These are phyloP conservation scores for Drosophila parvula DNA, from an alignment of 1,140 invertebrate genomes.

Conservation along the genomic window DNA sequence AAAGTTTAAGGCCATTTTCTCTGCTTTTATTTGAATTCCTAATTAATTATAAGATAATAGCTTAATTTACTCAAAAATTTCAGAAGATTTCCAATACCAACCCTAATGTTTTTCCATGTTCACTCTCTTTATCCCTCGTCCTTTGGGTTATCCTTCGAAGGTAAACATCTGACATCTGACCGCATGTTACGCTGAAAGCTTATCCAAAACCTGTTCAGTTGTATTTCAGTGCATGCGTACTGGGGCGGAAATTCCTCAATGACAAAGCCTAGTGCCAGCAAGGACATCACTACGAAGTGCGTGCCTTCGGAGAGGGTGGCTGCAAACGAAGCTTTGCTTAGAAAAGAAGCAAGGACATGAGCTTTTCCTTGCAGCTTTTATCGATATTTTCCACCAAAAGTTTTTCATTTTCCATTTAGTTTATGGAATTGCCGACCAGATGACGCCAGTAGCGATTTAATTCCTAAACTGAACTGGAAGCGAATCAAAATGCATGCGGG, in stretches of 20 bases:
- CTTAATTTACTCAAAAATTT: background rate
- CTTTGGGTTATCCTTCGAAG: background rate
- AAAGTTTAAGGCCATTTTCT: too few relatives aligned
- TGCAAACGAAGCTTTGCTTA: conserved; percentile 10
- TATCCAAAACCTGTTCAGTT: conserved; percentile 13
- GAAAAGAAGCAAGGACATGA: conserved; percentile 11
- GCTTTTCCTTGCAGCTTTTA: background rate
- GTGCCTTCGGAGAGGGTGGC: too few relatives aligned
- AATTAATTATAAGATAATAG: too few relatives aligned
- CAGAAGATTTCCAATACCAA: background rate
- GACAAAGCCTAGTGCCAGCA: conserved; percentile 49
- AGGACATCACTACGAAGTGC: conserved; percentile 42
- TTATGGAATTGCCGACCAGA: background rate
- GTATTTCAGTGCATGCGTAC: conserved; percentile 64
- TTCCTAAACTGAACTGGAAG: conserved; percentile 11
- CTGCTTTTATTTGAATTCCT: background rate
- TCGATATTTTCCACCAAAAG: conserved; percentile 8
- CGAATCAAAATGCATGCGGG: conserved; percentile 34
- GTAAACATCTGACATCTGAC: conserved; percentile 64
- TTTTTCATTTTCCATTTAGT: background rate
- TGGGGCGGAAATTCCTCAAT: conserved; percentile 61
- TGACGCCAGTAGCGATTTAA: conserved; percentile 29
- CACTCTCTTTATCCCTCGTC: background rate
- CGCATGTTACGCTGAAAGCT: conserved; percentile 59
- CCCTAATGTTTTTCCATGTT: background rate